Evolutionary conservation across 92 coral and sea anemone species (phyloP).

Genomic region (Heteractis magnifica): DNA sequence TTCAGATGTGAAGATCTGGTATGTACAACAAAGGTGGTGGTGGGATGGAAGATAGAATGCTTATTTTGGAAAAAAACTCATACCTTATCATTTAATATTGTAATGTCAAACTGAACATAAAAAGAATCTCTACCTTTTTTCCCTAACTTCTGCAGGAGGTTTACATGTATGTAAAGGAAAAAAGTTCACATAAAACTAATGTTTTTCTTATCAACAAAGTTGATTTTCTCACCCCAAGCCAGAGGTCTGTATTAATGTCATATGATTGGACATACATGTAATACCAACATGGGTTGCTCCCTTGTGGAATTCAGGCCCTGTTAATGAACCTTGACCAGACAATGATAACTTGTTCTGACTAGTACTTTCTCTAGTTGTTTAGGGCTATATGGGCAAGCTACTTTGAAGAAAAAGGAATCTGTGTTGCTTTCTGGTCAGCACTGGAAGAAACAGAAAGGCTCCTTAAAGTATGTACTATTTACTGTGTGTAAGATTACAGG

Average conservation of each 20-base stretch:
- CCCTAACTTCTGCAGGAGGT: slow-evolving; percentile 61
- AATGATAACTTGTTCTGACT: too few species aligned
- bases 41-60: too few species aligned
- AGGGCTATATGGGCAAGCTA: slow-evolving; percentile 80
- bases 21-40: slow-evolving; percentile 15
- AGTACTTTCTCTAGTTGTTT: background rate
- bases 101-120: background rate
- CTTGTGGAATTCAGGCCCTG: too few species aligned
- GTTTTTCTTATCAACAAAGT: slow-evolving; percentile 89
- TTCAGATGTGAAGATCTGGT: slow-evolving; percentile 97
- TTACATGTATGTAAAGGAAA: slow-evolving; percentile 86
- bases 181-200: slow-evolving; percentile 64
- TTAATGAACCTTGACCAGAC: too few species aligned
- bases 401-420: slow-evolving; percentile 56
- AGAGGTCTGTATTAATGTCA: slow-evolving; percentile 69
- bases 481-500: too few species aligned
- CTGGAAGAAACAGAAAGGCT: slow-evolving; percentile 78
- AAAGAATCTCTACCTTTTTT: background rate
- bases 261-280: too few species aligned
- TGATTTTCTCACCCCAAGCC: slow-evolving; percentile 78
- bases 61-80: too few species aligned
- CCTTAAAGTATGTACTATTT: background rate
- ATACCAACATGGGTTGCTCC: too few species aligned
- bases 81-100: background rate
- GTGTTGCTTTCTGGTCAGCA: slow-evolving; percentile 94